A percentile compares a stretch with the other conserved stretches of the same genome.
These are phyloP conservation scores for Calephelis perditalis DNA, from an alignment of 2,888 invertebrate genomes.

Conservation along the genomic window DNA sequence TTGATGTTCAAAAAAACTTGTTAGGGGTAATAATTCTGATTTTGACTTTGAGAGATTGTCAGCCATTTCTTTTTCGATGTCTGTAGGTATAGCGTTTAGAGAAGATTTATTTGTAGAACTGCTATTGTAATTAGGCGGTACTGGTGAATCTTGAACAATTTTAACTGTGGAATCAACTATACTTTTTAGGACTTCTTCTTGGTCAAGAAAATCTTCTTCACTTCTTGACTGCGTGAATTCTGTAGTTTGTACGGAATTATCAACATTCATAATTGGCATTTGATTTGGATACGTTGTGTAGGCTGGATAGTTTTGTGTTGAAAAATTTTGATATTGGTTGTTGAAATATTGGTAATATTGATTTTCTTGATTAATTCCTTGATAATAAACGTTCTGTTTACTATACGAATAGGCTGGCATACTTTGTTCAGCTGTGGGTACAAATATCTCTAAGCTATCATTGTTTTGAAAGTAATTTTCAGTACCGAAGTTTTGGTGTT, in stretches of 20 bases:
- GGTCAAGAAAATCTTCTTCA: background rate
- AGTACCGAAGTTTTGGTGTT: slow-evolving; percentile 24
- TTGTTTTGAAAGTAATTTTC: slow-evolving; percentile 9
- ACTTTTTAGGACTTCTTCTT: slow-evolving; percentile 6
- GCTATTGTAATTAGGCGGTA: background rate
- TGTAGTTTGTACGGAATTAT: background rate
- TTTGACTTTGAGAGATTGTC: background rate
- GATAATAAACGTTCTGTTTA: slow-evolving; percentile 11
- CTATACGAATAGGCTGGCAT: slow-evolving; percentile 11
- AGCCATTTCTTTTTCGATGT: background rate
- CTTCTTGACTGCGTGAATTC: background rate
- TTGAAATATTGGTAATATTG: slow-evolving; percentile 19
- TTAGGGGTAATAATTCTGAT: background rate
- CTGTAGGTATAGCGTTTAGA: background rate
- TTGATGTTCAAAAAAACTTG: background rate
- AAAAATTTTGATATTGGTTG: slow-evolving; percentile 13
- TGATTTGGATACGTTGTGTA: background rate
- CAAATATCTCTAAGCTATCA: slow-evolving; percentile 26
- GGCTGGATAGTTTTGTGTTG: background rate
- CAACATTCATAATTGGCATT: background rate
- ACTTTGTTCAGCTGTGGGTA: slow-evolving; percentile 21
- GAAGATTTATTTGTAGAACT: too few species aligned
- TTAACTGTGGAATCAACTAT: slow-evolving; percentile 3
- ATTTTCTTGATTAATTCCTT: slow-evolving; percentile 10
- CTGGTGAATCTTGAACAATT: slow-evolving; percentile 2